Percentiles rank a stretch among this genome's conserved stretches.
These are phyloP conservation scores for Mesocricetus auratus DNA, from an alignment of 2,113 vertebrate genomes.

Conservation along the genomic window DNA sequence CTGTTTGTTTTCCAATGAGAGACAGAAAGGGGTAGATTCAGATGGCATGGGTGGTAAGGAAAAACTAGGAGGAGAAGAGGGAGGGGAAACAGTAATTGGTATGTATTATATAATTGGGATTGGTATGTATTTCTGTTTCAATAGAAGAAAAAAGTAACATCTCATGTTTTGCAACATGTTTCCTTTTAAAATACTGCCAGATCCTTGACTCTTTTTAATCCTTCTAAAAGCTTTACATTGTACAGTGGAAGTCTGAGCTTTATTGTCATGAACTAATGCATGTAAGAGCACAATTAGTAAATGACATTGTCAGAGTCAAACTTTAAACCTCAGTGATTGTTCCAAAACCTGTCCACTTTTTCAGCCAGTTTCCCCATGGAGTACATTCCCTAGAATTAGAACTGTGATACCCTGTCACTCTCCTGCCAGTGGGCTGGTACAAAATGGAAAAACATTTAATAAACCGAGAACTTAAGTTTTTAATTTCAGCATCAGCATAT, in stretches of 20 bases:
- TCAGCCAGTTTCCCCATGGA: background rate
- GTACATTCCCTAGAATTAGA: background rate
- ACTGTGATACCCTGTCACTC: background rate
- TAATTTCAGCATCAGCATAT: conserved; percentile 16
- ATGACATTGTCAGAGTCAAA: background rate
- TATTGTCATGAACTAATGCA: background rate
- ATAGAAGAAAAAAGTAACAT: background rate
- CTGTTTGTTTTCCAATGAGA: background rate
- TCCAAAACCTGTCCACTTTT: background rate
- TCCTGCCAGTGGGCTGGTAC: background rate
- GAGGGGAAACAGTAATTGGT: background rate
- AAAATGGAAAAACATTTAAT: conserved; percentile 29
- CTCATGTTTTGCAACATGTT: background rate
- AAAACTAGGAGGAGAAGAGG: background rate
- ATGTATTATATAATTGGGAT: background rate
- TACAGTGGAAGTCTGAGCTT: background rate
- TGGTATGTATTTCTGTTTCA: too few relatives aligned
- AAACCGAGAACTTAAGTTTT: conserved; percentile 44
- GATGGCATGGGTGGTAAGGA: background rate
- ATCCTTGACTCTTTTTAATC: background rate
- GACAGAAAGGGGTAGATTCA: background rate
- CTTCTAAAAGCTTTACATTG: background rate
- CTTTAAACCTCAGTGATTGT: conserved; percentile 27
- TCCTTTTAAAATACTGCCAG: conserved; percentile 13
- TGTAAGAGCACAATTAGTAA: background rate